A percentile compares a stretch with the other conserved stretches of the same genome.
Conservation (phyloP, 1,140 invertebrate species). For the Aphelenchoides fujianensis region DNA sequence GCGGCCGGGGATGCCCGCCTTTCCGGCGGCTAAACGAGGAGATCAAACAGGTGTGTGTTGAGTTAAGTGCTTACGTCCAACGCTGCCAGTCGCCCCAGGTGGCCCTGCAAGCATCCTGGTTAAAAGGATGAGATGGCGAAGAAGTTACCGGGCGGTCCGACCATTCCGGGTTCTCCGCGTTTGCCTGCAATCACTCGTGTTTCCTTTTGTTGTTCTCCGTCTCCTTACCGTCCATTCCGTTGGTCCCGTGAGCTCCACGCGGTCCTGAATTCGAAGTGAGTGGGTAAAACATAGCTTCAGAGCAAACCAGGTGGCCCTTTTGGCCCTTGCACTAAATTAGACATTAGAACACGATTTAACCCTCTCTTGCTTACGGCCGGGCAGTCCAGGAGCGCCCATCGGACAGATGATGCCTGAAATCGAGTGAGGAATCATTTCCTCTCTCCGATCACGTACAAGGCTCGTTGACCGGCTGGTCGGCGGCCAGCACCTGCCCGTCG, state of each 20-base stretch:
- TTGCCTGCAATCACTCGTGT: not conserved
- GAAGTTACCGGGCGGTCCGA: not conserved
- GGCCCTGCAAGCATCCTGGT: not conserved
- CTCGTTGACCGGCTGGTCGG: conserved; percentile 40
- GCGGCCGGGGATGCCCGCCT: conserved; percentile 8
- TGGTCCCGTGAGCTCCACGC: conserved; percentile 33
- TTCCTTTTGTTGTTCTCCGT: not conserved
- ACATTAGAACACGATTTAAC: not conserved
- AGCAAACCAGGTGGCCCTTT: conserved; percentile 33
- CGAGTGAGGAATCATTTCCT: no score
- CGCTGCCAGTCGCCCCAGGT: conserved; percentile 3
- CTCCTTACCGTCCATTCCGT: conserved; percentile 38
- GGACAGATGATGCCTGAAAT: conserved; percentile 46
- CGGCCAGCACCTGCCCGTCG: not conserved
- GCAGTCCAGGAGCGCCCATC: conserved; percentile 25
- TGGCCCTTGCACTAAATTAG: conserved; percentile 31
- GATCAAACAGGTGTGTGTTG: not conserved
- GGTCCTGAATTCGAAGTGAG: conserved; percentile 23
- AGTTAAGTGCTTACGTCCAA: conserved; percentile 8
- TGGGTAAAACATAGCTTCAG: not conserved
- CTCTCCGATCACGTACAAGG: no score
- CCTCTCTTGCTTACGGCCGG: conserved; percentile 3
- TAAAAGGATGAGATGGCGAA: not conserved
- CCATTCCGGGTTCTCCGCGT: conserved; percentile 22
- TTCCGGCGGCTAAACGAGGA: not conserved